These are phyloP conservation scores for Dynastes grantii DNA, from an alignment of 2,888 invertebrate genomes.

Conservation along the genomic window DNA sequence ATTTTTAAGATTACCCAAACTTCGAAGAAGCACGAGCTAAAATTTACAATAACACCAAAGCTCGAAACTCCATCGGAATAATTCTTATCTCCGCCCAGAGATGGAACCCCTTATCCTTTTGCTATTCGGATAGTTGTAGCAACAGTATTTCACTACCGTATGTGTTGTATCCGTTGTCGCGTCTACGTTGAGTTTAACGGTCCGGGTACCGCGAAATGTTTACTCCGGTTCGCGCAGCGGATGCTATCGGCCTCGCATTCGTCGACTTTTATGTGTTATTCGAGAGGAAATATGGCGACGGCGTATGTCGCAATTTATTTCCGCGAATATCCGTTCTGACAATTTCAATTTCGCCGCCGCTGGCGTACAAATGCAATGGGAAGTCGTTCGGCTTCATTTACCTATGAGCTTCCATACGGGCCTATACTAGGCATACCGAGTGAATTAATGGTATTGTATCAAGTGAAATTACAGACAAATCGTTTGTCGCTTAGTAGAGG, in stretches of 20 bases:
- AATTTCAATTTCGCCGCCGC: slow-evolving; percentile 18
- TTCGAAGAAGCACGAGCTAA: too few species aligned
- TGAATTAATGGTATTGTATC: too few species aligned
- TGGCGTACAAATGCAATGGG: not conserved
- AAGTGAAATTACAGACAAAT: too few species aligned
- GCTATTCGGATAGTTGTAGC: not conserved
- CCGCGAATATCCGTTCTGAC: slow-evolving; percentile 15
- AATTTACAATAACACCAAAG: too few species aligned
- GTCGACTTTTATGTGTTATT: slow-evolving; percentile 27
- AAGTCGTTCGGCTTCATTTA: slow-evolving; percentile 7
- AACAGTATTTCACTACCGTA: not conserved
- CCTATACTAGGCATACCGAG: too few species aligned
- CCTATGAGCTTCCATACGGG: not conserved
- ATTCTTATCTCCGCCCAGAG: not conserved
- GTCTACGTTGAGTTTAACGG: not conserved
- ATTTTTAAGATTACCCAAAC: too few species aligned
- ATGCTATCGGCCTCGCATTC: not conserved
- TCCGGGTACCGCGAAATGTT: not conserved
- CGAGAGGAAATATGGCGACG: slow-evolving; percentile 4
- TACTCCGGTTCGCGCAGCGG: not conserved
- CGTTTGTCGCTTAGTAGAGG: too few species aligned
- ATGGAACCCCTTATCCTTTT: not conserved
- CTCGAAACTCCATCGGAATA: too few species aligned
- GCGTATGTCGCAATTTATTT: slow-evolving; percentile 14
- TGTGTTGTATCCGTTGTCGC: too few species aligned